A percentile compares a stretch with the other conserved stretches of the same genome.
Evolutionary conservation across 92 coral and sea anemone species (phyloP).

Genomic region (Actinernus sp.): DNA sequence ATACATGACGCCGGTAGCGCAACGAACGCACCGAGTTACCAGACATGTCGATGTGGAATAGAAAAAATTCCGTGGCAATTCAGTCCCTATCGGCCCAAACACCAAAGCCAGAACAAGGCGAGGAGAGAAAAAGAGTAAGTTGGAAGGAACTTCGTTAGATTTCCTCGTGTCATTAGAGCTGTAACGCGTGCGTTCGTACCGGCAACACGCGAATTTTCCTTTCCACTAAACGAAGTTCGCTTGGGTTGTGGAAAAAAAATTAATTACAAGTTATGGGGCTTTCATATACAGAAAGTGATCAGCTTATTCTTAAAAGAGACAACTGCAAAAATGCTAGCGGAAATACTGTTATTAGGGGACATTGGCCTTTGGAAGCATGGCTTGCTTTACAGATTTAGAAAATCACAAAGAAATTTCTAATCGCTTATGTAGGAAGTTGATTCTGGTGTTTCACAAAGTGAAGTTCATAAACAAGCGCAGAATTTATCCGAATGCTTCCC

Average conservation of each 20-base stretch:
- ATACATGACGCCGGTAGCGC: conserved; percentile 4
- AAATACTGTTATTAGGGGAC: too few species aligned
- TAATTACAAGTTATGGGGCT: too few species aligned
- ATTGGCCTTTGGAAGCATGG: too few species aligned
- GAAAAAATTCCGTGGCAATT: conserved; percentile 95
- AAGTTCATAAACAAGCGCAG: too few species aligned
- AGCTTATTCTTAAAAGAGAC: conserved; percentile 9
- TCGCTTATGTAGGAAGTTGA: too few species aligned
- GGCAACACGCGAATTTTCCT: neutral
- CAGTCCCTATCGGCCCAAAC: conserved; percentile 86
- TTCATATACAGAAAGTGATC: neutral
- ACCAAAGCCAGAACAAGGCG: conserved; percentile 54
- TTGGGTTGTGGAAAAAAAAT: too few species aligned
- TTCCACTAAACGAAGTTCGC: neutral
- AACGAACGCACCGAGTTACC: conserved; percentile 10
- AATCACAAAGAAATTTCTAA: too few species aligned
- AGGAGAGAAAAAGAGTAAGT: conserved; percentile 46
- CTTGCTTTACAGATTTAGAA: too few species aligned
- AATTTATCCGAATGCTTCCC: too few species aligned
- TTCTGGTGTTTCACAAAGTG: too few species aligned
- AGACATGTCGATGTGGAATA: conserved; percentile 99
- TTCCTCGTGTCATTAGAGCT: neutral
- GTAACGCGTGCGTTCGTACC: conserved; percentile 6
- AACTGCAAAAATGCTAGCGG: too few species aligned
- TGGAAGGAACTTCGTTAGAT: conserved; percentile 20